Evolutionary conservation across 2,797 vertebrate species (phyloP).

Genomic region (Gymnothorax reevesii): DNA sequence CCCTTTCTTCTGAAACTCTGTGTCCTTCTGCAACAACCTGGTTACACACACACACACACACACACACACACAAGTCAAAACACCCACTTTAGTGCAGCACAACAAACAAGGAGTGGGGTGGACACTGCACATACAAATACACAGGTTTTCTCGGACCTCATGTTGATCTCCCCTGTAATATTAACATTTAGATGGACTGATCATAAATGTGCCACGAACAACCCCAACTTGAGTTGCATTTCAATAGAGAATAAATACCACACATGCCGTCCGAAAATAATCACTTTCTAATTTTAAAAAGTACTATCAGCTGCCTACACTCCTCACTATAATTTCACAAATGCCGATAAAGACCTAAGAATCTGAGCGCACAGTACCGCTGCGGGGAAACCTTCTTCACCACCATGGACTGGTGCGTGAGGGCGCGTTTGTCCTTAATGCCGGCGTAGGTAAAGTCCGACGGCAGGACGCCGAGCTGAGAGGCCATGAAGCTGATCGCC

Average conservation of each 20-base stretch:
- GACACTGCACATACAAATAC: background rate
- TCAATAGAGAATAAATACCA: too few species aligned
- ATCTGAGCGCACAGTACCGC: slow-evolving; percentile 68
- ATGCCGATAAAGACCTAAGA: background rate
- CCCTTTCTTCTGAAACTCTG: slow-evolving; percentile 77
- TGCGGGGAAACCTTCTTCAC: slow-evolving; percentile 89
- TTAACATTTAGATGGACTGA: too few species aligned
- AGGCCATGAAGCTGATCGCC: slow-evolving; percentile 87
- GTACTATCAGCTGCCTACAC: background rate
- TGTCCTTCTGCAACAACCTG: slow-evolving; percentile 79
- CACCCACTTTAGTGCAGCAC: background rate
- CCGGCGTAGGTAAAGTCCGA: slow-evolving; percentile 96
- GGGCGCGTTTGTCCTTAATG: slow-evolving; percentile 92
- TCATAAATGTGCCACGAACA: too few species aligned
- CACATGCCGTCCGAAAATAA: too few species aligned
- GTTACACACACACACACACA: background rate
- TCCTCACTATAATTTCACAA: background rate
- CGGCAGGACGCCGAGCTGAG: slow-evolving; percentile 83
- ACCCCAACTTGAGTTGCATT: too few species aligned
- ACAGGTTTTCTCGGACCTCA: background rate
- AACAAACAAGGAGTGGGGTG: too few species aligned
- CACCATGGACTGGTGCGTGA: slow-evolving; percentile 91
- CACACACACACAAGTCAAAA: background rate
- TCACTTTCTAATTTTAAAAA: too few species aligned
- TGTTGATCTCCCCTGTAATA: too few species aligned